Evolutionary conservation across 1,140 invertebrate genomes (phyloP).

Genomic region (Lordiphosa stackelbergi): DNA sequence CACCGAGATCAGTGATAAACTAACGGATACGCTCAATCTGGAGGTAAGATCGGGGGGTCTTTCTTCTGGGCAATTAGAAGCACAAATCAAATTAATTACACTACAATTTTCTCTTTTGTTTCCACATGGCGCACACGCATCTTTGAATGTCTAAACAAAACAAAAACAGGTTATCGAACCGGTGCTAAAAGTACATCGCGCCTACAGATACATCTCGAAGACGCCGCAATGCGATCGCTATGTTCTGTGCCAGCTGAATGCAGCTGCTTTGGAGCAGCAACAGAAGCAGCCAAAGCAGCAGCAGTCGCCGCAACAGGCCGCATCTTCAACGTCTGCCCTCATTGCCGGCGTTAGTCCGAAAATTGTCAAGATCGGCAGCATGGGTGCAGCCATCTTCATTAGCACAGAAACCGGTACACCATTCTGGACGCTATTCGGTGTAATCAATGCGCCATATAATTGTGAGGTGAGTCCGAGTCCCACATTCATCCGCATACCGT

Average conservation of each 20-base stretch:
- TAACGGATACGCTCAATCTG: slow-evolving; percentile 87
- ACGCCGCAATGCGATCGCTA: slow-evolving; percentile 85
- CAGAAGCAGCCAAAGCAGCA: slow-evolving; percentile 50
- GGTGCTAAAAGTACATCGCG: slow-evolving; percentile 85
- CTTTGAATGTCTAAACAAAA: slow-evolving; percentile 21
- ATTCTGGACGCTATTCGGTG: slow-evolving; percentile 80
- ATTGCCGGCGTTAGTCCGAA: slow-evolving; percentile 81
- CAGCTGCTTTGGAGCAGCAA: slow-evolving; percentile 78
- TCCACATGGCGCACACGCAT: slow-evolving; percentile 28
- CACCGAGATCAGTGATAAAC: slow-evolving; percentile 84
- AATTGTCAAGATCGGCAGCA: slow-evolving; percentile 85
- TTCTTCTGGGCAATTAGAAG: slow-evolving; percentile 28
- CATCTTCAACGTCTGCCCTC: slow-evolving; percentile 43
- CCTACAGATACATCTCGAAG: slow-evolving; percentile 84
- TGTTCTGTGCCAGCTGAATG: slow-evolving; percentile 86
- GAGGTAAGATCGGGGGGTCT: slow-evolving; percentile 77
- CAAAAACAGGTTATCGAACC: slow-evolving; percentile 82
- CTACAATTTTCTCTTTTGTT: slow-evolving; percentile 50
- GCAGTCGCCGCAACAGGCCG: slow-evolving; percentile 42
- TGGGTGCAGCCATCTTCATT: slow-evolving; percentile 79
- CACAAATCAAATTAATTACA: slow-evolving; percentile 69
- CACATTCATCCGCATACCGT: background rate
- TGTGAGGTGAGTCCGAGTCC: slow-evolving; percentile 77
- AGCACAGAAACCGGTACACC: slow-evolving; percentile 79
- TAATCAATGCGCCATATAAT: slow-evolving; percentile 79